phyloP scores from a whole-genome alignment of 53 echinoderm and acorn worm genomes.

The Crossaster papposus region DNA sequence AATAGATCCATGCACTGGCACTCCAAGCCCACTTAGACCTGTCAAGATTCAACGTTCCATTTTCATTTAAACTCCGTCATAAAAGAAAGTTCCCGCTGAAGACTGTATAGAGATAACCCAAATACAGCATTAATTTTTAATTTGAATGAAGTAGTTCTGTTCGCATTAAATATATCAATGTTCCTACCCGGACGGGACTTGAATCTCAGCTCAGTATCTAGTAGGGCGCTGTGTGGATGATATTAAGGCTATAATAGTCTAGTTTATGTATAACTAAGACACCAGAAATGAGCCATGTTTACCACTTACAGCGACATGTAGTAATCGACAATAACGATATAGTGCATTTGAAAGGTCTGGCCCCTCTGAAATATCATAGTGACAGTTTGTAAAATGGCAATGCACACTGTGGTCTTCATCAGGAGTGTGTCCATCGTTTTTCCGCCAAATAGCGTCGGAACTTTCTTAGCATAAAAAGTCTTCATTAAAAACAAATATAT shows the following conservation, averaged over 20 bases:
- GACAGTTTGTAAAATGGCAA: no score
- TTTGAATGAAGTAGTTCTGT: slow-evolving; percentile 12
- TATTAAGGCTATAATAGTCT: neutral
- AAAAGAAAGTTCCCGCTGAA: slow-evolving; percentile 12
- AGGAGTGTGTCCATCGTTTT: no score
- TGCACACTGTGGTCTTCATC: no score
- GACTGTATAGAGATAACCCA: slow-evolving; percentile 31
- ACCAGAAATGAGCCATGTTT: slow-evolving; percentile 25
- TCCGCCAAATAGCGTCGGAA: no score
- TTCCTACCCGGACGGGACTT: slow-evolving; percentile 1
- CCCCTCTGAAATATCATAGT: no score
- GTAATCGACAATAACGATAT: neutral
- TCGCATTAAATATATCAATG: slow-evolving; percentile 34
- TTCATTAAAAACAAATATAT: no score
- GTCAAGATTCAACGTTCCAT: slow-evolving; percentile 54
- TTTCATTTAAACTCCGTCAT: slow-evolving; percentile 14
- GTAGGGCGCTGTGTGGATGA: neutral
- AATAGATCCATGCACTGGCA: slow-evolving; percentile 40
- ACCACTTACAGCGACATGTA: neutral
- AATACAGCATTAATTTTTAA: slow-evolving; percentile 46
- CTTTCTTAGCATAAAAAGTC: no score
- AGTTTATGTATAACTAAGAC: neutral
- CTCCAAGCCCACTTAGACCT: slow-evolving; percentile 42
- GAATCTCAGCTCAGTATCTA: neutral
- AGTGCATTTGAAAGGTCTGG: no score